Percentiles rank a stretch among this genome's conserved stretches.
Evolutionary conservation across 2,113 vertebrate genomes (phyloP).

Genomic region (cat (Felis catus)): DNA sequence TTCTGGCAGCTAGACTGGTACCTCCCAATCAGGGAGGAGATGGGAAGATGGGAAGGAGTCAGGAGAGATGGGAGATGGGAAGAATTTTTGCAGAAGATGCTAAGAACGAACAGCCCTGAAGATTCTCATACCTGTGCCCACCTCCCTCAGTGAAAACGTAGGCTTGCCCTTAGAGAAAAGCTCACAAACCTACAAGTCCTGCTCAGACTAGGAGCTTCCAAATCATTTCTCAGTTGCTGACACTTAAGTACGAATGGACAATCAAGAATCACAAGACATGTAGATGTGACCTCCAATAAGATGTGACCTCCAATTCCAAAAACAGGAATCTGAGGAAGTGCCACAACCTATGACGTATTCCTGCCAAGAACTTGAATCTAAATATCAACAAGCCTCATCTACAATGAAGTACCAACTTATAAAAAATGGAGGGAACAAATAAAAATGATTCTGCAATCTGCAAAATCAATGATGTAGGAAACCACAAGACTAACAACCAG

Average conservation of each 20-base stretch:
- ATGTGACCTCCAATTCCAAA: too few species aligned
- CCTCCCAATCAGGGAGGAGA: not conserved
- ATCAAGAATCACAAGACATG: not conserved
- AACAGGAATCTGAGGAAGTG: not conserved
- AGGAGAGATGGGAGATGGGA: not conserved
- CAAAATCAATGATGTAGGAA: not conserved
- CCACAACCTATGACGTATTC: not conserved
- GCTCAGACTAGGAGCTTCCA: not conserved
- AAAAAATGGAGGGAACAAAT: not conserved
- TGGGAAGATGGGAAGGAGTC: too few species aligned
- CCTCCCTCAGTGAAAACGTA: not conserved
- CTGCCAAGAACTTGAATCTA: not conserved
- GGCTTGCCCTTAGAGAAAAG: not conserved
- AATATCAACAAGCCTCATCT: not conserved
- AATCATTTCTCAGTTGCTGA: not conserved
- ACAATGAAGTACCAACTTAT: not conserved
- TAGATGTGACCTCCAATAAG: not conserved
- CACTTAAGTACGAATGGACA: not conserved
- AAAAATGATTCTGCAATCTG: not conserved
- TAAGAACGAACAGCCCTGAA: not conserved
- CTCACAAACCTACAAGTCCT: not conserved
- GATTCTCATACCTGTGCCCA: not conserved
- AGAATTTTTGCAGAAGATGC: not conserved
- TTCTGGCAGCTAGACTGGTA: not conserved
- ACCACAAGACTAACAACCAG: not conserved